Conservation (phyloP, 2,797 vertebrate genomes). For the Dipus sagitta region DNA sequence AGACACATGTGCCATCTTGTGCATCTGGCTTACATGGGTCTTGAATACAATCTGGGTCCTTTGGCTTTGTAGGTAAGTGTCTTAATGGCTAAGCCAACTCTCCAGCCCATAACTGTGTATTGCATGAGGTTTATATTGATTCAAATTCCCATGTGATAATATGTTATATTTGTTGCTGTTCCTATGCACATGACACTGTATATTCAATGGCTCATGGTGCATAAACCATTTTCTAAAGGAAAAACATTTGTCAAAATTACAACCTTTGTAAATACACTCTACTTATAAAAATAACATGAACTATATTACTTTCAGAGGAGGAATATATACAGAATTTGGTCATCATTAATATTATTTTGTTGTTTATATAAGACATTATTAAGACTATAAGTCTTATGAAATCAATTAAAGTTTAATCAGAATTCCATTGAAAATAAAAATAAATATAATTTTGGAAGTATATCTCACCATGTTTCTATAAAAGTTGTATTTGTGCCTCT, state of each 20-base stretch:
- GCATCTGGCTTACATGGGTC: too few species aligned
- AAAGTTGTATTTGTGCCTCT: neutral
- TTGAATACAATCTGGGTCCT: too few species aligned
- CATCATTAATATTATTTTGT: neutral
- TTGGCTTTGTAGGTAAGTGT: too few species aligned
- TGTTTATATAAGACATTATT: neutral
- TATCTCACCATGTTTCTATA: neutral
- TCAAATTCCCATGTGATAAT: neutral
- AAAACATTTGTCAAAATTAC: neutral
- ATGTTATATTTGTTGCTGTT: too few species aligned
- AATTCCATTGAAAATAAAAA: neutral
- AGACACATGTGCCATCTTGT: too few species aligned
- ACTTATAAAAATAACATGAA: neutral
- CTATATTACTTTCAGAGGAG: neutral
- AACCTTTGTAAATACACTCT: neutral
- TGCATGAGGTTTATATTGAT: neutral
- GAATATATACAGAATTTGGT: neutral
- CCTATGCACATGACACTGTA: rapidly evolving
- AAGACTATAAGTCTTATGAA: neutral
- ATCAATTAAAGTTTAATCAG: neutral
- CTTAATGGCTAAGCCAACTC: too few species aligned
- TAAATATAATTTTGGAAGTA: neutral
- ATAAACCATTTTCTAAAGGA: neutral
- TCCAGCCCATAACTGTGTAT: neutral
- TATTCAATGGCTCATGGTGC: rapidly evolving